Base-by-base conservation (phyloP, 1,140 invertebrate genomes). In the Augochlora pura region DNA sequence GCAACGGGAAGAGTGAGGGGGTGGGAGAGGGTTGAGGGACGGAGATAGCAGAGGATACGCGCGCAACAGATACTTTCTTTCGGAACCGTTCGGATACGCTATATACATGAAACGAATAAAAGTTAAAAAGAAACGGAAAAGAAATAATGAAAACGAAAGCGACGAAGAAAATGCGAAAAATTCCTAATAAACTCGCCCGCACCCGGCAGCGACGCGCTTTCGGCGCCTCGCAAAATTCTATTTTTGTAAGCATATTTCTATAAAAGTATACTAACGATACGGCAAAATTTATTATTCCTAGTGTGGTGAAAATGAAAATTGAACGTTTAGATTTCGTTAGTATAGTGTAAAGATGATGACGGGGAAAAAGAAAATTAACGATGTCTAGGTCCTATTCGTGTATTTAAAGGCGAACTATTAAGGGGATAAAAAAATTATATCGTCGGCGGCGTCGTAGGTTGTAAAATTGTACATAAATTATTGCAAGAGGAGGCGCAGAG, bases 201-300 rank as follows among this genome's bases (percentile, higher is more conserved):
- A 88, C 89, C 85, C 90, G 86, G 87, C 83, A 89, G 88, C 88
- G 90, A 88, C 81, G 89, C 89, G 87, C 88, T 89, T 89, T 89
- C 88, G 85, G 88, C 87, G 91, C 90, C 90, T 93, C 92, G 91
- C 92, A 86, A 93, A 93, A 93, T 93, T 93, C 92, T 93, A 93
- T 93, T 93, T 93, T 93, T 93, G 92, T 93, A 93, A 93, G 92
- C 92, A 93, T 93, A 93, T 93, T 93, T 93, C 92, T 93, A 93
- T 93, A 93, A 93, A 92, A 90, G 91, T 92, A 93, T 93, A 93
- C 92, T 92, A 93, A 93, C 91, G 92, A 93, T 91, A 93, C 87
- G 88, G 91, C 92, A 93, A 93, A 93, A 93, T 93, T 93, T 93
- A 93, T 92, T 93, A 93, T 93, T 93, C 92, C 91, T 93, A 93